A percentile compares a stretch with the other conserved stretches of the same genome.
Evolutionary conservation across 1,140 invertebrate species (phyloP).

Genomic region (Trypoxylus dichotomus): DNA sequence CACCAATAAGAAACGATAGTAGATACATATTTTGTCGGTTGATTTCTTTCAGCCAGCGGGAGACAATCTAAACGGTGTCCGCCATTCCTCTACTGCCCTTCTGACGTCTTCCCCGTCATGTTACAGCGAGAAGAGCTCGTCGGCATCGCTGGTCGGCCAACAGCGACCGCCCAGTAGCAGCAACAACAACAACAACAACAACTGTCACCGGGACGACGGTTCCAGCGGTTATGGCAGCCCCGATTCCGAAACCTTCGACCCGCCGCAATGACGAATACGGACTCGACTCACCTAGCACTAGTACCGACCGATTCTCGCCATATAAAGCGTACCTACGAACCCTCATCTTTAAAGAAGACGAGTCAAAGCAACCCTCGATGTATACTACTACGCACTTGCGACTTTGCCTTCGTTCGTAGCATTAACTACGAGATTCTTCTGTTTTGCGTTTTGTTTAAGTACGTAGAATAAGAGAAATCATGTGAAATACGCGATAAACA

Average conservation of each 20-base stretch:
- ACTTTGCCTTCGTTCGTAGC: not conserved
- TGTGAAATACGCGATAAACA: no score
- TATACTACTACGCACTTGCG: not conserved
- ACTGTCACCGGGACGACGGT: constrained; percentile 58
- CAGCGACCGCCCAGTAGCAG: constrained; percentile 56
- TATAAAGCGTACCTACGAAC: not conserved
- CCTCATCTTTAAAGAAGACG: not conserved
- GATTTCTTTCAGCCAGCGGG: constrained; percentile 52
- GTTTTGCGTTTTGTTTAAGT: not conserved
- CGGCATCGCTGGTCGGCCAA: constrained; percentile 45
- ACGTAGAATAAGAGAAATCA: no score
- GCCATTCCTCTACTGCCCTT: constrained; percentile 37
- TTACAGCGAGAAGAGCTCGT: constrained; percentile 56
- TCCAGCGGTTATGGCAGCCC: constrained; percentile 66
- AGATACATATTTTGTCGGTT: constrained; percentile 38
- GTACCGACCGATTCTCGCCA: not conserved
- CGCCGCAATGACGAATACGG: constrained; percentile 55
- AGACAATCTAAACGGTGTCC: constrained; percentile 49
- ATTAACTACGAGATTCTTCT: not conserved
- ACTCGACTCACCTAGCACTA: constrained; percentile 29
- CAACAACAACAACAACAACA: constrained; percentile 29
- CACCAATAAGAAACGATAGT: not conserved
- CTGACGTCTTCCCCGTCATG: constrained; percentile 48
- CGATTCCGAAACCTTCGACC: constrained; percentile 64
- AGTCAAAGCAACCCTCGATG: not conserved